Base-by-base conservation (phyloP, 2,113 vertebrate species). In the Neodontobutis hainanensis region DNA sequence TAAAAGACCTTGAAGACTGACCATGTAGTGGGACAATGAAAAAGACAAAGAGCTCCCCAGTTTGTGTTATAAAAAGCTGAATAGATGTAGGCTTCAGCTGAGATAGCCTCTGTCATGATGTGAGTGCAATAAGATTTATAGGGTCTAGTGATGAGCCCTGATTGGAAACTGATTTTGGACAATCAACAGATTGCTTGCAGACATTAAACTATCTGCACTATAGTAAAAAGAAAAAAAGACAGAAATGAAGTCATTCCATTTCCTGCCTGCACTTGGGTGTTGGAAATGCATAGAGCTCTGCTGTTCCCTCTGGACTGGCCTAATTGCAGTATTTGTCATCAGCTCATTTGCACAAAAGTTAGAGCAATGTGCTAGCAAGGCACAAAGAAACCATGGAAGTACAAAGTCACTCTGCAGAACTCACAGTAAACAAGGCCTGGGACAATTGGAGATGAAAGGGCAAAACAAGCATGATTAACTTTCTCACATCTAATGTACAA, bases 281-380 rank as follows among this genome's bases (percentile, higher is more conserved):
- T 75, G 70, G 64, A 14, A 44, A 56, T 46, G 72, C 59, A 38
- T 44, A n/a, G n/a, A n/a, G n/a, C n/a, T n/a, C n/a, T 3, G 36
- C 56, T 42, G 44, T 65, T 84, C 82, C 81, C 81, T 60, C 63
- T 65, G 75, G 81, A 81, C 71, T 55, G 59, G 55, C 79, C 52
- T 85, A 83, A 84, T 85, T 81, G 75, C 73, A 65, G 73, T 68
- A 81, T 88, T 87, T 84, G 82, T 86, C 82, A 83, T 63, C 11
- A 10, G 56, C 46, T 85, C 52, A 77, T 82, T 85, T 77, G 56
- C 55, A 70, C 50, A 40, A 50, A 69, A 74, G 58, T 72, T 72
- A 78, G 61, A 73, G 64, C 78, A 85, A 86, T 75, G 51, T 58
- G 63, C 62, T 66, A 57, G 78, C n/a, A 44, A 72, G 69, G 59